Conservation (phyloP, 1,140 invertebrate species). For the Oryzaephilus surinamensis region DNA sequence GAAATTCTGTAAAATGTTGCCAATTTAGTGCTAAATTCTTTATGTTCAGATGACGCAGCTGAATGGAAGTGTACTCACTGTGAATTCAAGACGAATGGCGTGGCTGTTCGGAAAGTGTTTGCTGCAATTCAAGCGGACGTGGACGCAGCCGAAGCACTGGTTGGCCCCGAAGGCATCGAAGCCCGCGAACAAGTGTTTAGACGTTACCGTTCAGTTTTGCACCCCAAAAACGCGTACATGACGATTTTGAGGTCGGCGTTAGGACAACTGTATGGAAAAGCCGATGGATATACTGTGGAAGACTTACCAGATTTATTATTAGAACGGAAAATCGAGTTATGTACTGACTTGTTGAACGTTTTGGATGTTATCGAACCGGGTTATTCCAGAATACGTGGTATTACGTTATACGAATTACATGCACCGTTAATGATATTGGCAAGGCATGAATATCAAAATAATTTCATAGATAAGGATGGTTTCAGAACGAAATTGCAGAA, state of each 20-base stretch:
- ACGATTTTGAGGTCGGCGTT: conserved; percentile 53
- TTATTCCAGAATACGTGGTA: conserved; percentile 59
- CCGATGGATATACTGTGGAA: conserved; percentile 56
- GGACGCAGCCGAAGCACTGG: conserved; percentile 39
- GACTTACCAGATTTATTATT: conserved; percentile 59
- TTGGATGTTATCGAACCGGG: conserved; percentile 66
- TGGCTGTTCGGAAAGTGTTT: conserved; percentile 47
- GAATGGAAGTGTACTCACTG: conserved; percentile 65
- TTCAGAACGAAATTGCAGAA: conserved; percentile 54
- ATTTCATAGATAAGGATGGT: conserved; percentile 45
- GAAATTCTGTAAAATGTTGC: not conserved
- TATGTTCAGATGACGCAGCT: conserved; percentile 42
- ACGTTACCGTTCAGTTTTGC: conserved; percentile 52
- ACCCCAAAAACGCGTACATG: conserved; percentile 60
- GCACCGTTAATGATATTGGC: conserved; percentile 61
- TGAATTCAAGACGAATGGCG: conserved; percentile 45
- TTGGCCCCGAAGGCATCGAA: conserved; percentile 34
- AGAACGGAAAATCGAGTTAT: conserved; percentile 64
- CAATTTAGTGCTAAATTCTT: not conserved
- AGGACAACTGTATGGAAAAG: conserved; percentile 64
- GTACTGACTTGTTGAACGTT: conserved; percentile 52
- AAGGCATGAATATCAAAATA: conserved; percentile 49
- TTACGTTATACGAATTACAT: conserved; percentile 68
- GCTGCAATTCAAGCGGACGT: conserved; percentile 52
- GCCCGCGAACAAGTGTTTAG: conserved; percentile 43